Percentiles rank a stretch among this genome's conserved stretches.
Evolutionary conservation across 2,113 vertebrate species (phyloP).

Genomic region (Gambusia holbrooki): DNA sequence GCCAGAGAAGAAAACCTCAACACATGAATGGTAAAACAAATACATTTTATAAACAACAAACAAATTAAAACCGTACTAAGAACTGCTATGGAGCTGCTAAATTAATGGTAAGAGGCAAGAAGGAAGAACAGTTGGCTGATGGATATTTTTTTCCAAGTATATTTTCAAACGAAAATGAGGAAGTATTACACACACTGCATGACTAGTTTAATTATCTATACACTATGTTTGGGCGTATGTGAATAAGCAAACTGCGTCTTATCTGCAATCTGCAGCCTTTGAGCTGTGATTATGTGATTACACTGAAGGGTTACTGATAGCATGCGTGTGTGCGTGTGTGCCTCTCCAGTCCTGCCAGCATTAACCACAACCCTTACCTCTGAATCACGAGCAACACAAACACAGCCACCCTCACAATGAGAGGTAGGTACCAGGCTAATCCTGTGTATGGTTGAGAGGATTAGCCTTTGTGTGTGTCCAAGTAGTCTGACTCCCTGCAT

Average conservation of each 20-base stretch:
- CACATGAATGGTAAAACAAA: neutral
- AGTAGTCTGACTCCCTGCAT: slow-evolving; percentile 55
- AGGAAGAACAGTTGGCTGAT: slow-evolving; percentile 36
- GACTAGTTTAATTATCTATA: slow-evolving; percentile 60
- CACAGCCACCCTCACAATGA: slow-evolving; percentile 38
- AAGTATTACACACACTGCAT: slow-evolving; percentile 39
- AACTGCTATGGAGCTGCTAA: neutral
- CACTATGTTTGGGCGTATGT: slow-evolving; percentile 44
- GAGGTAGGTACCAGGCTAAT: slow-evolving; percentile 50
- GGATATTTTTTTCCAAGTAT: slow-evolving; percentile 24
- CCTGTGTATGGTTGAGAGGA: slow-evolving; percentile 53
- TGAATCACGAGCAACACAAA: slow-evolving; percentile 49
- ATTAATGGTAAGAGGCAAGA: slow-evolving; percentile 12
- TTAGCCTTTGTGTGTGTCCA: slow-evolving; percentile 68
- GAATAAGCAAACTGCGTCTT: slow-evolving; percentile 39
- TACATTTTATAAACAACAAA: neutral
- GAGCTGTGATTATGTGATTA: slow-evolving; percentile 69
- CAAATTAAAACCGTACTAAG: neutral
- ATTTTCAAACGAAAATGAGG: slow-evolving; percentile 56
- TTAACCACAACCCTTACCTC: slow-evolving; percentile 66
- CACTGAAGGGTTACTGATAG: slow-evolving; percentile 60
- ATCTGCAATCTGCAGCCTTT: slow-evolving; percentile 70
- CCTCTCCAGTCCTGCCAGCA: slow-evolving; percentile 45
- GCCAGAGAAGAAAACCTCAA: slow-evolving; percentile 26
- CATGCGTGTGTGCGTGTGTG: slow-evolving; percentile 26